Base-by-base conservation (phyloP, 2,113 vertebrate genomes). In the Panthera uncia region DNA sequence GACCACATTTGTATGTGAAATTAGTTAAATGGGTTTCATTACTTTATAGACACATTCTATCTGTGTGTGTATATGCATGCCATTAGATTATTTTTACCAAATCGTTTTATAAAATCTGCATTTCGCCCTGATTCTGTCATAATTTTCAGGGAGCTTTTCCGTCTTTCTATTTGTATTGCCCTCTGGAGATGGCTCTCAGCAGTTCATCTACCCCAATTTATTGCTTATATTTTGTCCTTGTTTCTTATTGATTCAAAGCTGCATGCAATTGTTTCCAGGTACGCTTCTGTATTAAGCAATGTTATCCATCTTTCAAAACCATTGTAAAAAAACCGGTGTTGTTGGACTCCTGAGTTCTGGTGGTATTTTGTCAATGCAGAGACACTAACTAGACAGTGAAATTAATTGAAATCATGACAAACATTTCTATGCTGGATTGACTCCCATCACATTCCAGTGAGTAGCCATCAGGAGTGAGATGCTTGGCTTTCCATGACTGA, bases 241-340 rank as follows among this genome's bases (percentile, higher is more conserved):
- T 57, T 88, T 91, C 25, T 83, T 92, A 97, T 71, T 94, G 29
- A 85, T 90, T 97, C 57, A 76, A 76, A 73, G 63, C n/a, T 74
- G 13, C 8, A 0, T 93, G 55, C 31, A 93, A 4, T 89, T 97
- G 27, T 88, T 93, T 89, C 89, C 36, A 73, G 33, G 52, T 31
- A 27, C 55, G 6, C 3, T 87, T 88, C 23, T 91, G 7, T 79
- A 68, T 69, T 78, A 82, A 91, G 21, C 52, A 41, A 81, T 33
- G 29, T 18, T 78, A 91, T 14, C 11, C 27, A 91, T 85, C 66
- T 41, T 87, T 50, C 14, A 73, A 41, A 86, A 83, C 48, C 3
- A 80, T 92, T 87, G 73, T 55, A 83, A 25, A 94, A 69, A 91
- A 65, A 57, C 36, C 27, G 63, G 5, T 15, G 45, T 3, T 91